Percentiles rank a stretch among this genome's conserved stretches.
Evolutionary conservation across 2,113 vertebrate genomes (phyloP).

Genomic region (Cyprinodon brontotheroides): DNA sequence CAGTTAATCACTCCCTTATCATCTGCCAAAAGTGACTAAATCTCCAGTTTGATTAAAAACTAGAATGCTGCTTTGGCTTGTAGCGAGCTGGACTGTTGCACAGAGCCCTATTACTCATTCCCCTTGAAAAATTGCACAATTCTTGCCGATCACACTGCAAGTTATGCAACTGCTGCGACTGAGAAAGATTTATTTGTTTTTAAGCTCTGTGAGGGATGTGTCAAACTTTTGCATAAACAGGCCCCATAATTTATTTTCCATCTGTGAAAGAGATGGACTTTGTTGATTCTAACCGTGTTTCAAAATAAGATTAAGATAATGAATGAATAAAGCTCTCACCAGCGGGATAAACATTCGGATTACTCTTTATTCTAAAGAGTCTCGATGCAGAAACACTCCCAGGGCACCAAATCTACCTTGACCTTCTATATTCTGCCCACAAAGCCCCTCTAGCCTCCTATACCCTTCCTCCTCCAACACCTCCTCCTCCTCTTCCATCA

Average conservation of each 20-base stretch:
- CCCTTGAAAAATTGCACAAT: constrained; percentile 43
- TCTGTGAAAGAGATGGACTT: constrained; percentile 15
- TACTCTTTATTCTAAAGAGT: constrained; percentile 26
- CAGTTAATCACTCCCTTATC: constrained; percentile 1
- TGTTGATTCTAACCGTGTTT: constrained; percentile 5
- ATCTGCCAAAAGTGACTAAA: background rate
- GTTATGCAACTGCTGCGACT: constrained; percentile 40
- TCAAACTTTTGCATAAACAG: constrained; percentile 1
- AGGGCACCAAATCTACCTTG: constrained; percentile 28
- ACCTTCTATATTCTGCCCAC: constrained; percentile 44
- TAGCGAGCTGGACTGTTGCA: constrained; percentile 12
- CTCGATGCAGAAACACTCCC: constrained; percentile 18
- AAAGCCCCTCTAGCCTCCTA: constrained; percentile 28
- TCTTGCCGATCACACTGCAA: constrained; percentile 5
- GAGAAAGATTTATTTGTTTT: constrained; percentile 21
- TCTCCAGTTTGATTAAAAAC: constrained; percentile 28
- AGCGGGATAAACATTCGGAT: constrained; percentile 36
- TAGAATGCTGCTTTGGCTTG: constrained; percentile 16
- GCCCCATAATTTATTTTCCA: constrained; percentile 12
- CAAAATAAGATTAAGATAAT: constrained; percentile 13
- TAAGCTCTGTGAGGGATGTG: constrained; percentile 9
- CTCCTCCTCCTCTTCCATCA: constrained; percentile 13
- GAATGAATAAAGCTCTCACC: constrained; percentile 41
- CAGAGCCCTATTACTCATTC: constrained; percentile 42
- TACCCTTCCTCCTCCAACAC: constrained; percentile 10